Evolutionary conservation across 1,140 invertebrate genomes (phyloP).

Genomic region (Drosophila watanabei): DNA sequence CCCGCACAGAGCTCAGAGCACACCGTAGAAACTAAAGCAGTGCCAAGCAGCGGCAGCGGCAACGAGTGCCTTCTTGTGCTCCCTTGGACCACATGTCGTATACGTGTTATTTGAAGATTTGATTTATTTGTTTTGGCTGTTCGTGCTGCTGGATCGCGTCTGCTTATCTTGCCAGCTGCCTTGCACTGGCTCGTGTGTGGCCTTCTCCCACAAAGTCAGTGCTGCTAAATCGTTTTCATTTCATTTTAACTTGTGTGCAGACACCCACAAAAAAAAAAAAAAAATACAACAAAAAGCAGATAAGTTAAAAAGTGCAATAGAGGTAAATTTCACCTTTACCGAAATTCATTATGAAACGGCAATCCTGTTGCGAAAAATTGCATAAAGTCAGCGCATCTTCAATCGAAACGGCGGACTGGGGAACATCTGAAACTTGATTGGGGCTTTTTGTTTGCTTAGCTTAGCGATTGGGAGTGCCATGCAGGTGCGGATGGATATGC

Average conservation of each 20-base stretch:
- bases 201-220: constrained; percentile 39
- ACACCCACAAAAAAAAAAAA: not conserved
- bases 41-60: constrained; percentile 35
- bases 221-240: constrained; percentile 55
- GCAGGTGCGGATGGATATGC: constrained; percentile 58
- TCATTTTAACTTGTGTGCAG: constrained; percentile 43
- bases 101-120: constrained; percentile 75
- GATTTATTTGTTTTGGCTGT: constrained; percentile 75
- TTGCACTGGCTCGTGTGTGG: constrained; percentile 65
- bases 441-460: constrained; percentile 37
- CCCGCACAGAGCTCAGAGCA: constrained; percentile 27
- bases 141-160: constrained; percentile 57
- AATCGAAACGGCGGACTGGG: constrained; percentile 37
- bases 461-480: constrained; percentile 60
- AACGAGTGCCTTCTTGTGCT: constrained; percentile 24
- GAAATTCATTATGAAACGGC: constrained; percentile 72
- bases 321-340: constrained; percentile 73
- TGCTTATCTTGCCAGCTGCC: constrained; percentile 41
- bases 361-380: constrained; percentile 68
- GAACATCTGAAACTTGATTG: constrained; percentile 61
- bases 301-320: not conserved
- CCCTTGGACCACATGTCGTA: constrained; percentile 60
- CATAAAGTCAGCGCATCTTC: constrained; percentile 77
- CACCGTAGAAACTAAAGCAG: constrained; percentile 55
- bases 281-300: not conserved